Evolutionary conservation across 2,113 vertebrate genomes (phyloP).

Genomic region (Pseudorasbora parva): DNA sequence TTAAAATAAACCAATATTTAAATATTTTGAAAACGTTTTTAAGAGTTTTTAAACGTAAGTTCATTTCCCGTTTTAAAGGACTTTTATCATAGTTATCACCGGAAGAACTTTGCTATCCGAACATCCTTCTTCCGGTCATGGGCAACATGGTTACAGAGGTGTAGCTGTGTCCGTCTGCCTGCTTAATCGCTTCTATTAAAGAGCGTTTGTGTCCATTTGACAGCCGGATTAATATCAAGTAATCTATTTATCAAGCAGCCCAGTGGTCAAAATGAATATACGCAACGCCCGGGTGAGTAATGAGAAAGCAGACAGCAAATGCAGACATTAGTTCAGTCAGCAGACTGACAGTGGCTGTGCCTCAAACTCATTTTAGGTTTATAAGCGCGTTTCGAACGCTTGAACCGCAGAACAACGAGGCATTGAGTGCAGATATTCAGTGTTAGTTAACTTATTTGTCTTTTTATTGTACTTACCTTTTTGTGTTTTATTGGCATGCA

Average conservation of each 20-base stretch:
- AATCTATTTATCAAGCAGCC: not conserved
- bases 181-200: not conserved
- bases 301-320: too few species aligned
- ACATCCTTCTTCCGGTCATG: constrained; percentile 19
- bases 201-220: not conserved
- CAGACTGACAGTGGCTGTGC: not conserved
- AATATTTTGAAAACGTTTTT: too few species aligned
- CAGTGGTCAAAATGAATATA: constrained; percentile 81
- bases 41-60: not conserved
- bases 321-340: constrained; percentile 34
- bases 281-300: constrained; percentile 86
- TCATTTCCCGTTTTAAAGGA: not conserved
- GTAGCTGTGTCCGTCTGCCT: constrained; percentile 5
- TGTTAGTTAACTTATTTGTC: not conserved
- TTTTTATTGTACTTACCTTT: not conserved
- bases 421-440: not conserved
- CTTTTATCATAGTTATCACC: constrained; percentile 17
- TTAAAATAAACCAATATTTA: not conserved
- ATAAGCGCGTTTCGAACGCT: not conserved
- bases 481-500: not conserved
- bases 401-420: not conserved
- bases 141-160: constrained; percentile 29
- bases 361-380: not conserved
- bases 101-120: not conserved
- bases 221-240: not conserved